A percentile compares a stretch with the other conserved stretches of the same genome.
Evolutionary conservation across 2,113 vertebrate genomes (phyloP).

Genomic region (Lepisosteus oculatus): DNA sequence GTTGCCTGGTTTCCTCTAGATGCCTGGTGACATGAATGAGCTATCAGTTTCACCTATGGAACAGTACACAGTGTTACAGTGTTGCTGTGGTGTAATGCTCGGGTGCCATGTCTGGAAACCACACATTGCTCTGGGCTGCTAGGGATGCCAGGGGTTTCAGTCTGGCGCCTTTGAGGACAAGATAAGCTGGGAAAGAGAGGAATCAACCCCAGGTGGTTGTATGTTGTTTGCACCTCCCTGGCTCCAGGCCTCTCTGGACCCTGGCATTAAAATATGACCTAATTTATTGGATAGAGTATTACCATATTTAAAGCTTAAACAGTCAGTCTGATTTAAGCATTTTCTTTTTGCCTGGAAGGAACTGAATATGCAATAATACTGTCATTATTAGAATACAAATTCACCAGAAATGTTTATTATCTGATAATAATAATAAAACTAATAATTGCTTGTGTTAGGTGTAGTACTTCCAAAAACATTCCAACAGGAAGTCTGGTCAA

Average conservation of each 20-base stretch:
- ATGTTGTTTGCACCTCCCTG: constrained; percentile 34
- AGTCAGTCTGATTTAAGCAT: too few relatives aligned
- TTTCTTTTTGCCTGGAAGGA: too few relatives aligned
- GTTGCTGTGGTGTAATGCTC: constrained; percentile 22
- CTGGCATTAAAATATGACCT: too few relatives aligned
- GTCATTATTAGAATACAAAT: too few relatives aligned
- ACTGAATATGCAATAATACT: too few relatives aligned
- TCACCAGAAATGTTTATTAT: too few relatives aligned
- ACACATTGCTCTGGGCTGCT: constrained; percentile 33
- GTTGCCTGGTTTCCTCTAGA: background rate
- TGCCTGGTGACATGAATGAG: constrained; percentile 12
- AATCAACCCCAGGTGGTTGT: constrained; percentile 40
- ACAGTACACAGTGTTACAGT: constrained; percentile 8
- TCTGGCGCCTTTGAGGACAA: constrained; percentile 44
- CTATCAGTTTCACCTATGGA: constrained; percentile 40
- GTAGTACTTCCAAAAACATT: constrained; percentile 25
- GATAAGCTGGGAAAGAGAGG: constrained; percentile 41
- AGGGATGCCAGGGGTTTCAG: constrained; percentile 43
- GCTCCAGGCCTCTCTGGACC: constrained; percentile 8
- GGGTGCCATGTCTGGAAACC: constrained; percentile 34
- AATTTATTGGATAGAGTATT: too few relatives aligned
- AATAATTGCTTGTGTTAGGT: background rate
- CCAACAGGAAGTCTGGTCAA: constrained; percentile 53
- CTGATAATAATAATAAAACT: too few relatives aligned
- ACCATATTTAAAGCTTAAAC: too few relatives aligned